Conservation (phyloP, 2,797 vertebrate species). For the Alca torda region DNA sequence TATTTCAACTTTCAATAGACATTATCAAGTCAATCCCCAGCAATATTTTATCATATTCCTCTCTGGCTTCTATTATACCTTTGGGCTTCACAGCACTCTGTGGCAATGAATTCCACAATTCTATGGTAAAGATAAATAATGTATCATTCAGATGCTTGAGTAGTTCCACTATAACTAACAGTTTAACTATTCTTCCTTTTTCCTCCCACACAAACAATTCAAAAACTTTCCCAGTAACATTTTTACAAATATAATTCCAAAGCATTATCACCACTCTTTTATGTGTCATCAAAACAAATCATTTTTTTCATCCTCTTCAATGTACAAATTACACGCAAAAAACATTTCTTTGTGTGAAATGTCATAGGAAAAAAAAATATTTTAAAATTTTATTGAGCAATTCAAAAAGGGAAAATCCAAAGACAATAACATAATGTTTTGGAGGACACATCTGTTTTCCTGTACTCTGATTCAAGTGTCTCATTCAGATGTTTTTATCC, state of each 20-base stretch:
- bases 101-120: not conserved
- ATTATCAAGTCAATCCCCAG: not conserved
- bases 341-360: slow-evolving; percentile 33
- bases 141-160: not conserved
- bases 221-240: not conserved
- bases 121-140: not conserved
- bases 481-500: slow-evolving; percentile 22
- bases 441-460: slow-evolving; percentile 45
- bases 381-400: slow-evolving; percentile 4
- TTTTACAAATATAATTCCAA: not conserved
- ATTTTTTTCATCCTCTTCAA: not conserved
- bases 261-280: slow-evolving; percentile 11
- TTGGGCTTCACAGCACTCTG: not conserved
- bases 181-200: not conserved
- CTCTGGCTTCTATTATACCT: not conserved
- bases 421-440: slow-evolving; percentile 15
- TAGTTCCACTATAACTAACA: not conserved
- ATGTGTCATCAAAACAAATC: not conserved
- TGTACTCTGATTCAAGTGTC: slow-evolving; percentile 18
- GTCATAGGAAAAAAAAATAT: not conserved
- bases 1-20: not conserved
- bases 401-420: slow-evolving; percentile 37
- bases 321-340: not conserved
- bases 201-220: not conserved
- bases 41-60: not conserved